Conservation (phyloP, 2,888 invertebrate genomes). For the Xestia c-nigrum region DNA sequence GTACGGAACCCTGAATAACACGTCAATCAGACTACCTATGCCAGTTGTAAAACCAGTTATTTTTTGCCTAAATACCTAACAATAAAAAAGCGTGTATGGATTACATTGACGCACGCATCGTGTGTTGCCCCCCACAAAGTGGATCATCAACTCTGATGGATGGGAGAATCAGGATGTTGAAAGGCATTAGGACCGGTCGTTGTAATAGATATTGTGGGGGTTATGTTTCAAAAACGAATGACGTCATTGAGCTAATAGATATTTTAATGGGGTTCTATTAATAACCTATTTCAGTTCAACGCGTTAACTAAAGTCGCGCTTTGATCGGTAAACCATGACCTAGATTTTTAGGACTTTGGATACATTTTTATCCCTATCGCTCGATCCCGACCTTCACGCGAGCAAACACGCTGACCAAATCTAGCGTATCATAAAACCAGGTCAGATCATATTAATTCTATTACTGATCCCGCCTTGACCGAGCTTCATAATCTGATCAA, state of each 20-base stretch:
- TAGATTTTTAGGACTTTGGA: background rate
- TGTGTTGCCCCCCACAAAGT: background rate
- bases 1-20: background rate
- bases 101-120: constrained; percentile 4
- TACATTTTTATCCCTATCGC: background rate
- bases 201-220: background rate
- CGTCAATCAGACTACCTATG: background rate
- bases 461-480: background rate
- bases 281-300: too few relatives aligned
- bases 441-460: background rate
- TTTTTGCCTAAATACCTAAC: background rate
- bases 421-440: background rate
- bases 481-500: constrained; percentile 1
- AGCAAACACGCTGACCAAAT: background rate
- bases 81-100: background rate
- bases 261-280: background rate
- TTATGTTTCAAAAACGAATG: background rate
- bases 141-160: background rate
- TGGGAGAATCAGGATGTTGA: background rate
- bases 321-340: background rate
- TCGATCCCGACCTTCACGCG: background rate
- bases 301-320: too few relatives aligned
- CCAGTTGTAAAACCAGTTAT: background rate
- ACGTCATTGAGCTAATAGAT: background rate
- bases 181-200: background rate